Conservation (phyloP, 1,140 invertebrate genomes). For the Drosophila biarmipes region DNA sequence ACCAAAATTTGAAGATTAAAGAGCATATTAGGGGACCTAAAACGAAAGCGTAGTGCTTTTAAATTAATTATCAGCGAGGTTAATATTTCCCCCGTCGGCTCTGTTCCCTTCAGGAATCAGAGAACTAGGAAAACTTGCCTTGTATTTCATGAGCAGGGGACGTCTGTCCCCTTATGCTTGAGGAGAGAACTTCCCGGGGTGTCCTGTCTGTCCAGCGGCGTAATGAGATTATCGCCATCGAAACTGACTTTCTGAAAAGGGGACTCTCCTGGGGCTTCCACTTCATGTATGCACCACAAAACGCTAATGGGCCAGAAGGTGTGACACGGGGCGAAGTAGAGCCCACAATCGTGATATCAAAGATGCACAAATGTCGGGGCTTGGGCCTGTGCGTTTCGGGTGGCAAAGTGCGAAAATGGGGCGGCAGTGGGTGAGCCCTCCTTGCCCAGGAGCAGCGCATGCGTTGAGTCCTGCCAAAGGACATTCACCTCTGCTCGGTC, state of each 20-base stretch:
- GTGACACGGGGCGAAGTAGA: conserved; percentile 14
- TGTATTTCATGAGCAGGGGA: not conserved
- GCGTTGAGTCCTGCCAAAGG: conserved; percentile 54
- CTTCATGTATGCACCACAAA: not conserved
- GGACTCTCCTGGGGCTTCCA: not conserved
- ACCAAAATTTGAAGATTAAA: no score
- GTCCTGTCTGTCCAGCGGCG: not conserved
- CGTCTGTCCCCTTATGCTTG: not conserved
- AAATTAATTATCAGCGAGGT: not conserved
- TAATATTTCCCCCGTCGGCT: not conserved
- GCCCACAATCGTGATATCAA: conserved; percentile 3
- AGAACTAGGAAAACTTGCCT: not conserved
- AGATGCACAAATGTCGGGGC: conserved; percentile 10
- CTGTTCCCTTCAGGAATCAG: not conserved
- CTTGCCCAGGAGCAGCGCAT: conserved; percentile 49
- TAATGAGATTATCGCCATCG: conserved; percentile 35
- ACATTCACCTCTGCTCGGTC: conserved; percentile 64
- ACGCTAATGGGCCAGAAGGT: conserved; percentile 27
- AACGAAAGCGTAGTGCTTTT: not conserved
- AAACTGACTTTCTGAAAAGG: conserved; percentile 1
- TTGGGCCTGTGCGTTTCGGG: not conserved
- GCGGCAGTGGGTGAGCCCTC: conserved; percentile 4
- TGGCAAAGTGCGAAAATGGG: conserved; percentile 23
- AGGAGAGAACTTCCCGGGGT: not conserved
- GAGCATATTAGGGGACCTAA: no score